phyloP scores from a whole-genome alignment of 2,797 vertebrate species.

The Odontamblyopus rebecca region DNA sequence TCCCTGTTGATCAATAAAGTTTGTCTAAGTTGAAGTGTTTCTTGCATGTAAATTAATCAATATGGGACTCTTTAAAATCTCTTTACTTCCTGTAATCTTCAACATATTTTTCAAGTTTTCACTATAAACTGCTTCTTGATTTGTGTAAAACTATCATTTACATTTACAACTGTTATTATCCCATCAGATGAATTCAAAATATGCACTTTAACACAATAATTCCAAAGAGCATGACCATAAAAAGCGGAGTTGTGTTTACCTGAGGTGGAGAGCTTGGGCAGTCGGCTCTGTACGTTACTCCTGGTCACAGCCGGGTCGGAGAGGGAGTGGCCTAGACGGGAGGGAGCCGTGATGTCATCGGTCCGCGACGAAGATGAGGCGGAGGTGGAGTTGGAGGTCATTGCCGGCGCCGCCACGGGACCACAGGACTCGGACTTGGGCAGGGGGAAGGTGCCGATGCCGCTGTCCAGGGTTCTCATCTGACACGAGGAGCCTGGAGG shows the following conservation, averaged over 20 bases:
- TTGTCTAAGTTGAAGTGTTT: too few relatives aligned
- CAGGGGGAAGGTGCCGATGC: constrained; percentile 92
- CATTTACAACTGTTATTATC: too few relatives aligned
- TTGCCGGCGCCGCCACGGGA: constrained; percentile 46
- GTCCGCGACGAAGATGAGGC: constrained; percentile 41
- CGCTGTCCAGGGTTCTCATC: constrained; percentile 93
- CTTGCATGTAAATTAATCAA: too few relatives aligned
- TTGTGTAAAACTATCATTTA: too few relatives aligned
- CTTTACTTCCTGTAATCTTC: too few relatives aligned
- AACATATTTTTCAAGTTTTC: too few relatives aligned
- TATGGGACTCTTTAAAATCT: too few relatives aligned
- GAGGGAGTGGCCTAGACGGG: constrained; percentile 78
- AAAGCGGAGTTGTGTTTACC: constrained; percentile 63
- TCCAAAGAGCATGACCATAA: not conserved
- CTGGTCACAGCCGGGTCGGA: constrained; percentile 78
- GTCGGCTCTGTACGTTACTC: constrained; percentile 72
- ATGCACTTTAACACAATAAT: not conserved
- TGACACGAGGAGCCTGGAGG: constrained; percentile 86
- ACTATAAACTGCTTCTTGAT: too few relatives aligned
- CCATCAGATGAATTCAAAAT: not conserved
- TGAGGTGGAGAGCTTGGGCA: constrained; percentile 79
- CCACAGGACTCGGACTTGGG: constrained; percentile 78
- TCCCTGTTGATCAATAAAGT: too few relatives aligned
- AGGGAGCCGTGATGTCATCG: constrained; percentile 81
- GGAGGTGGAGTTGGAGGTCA: constrained; percentile 46